These are phyloP conservation scores for Seira sanloemensis DNA, from an alignment of 2,888 invertebrate genomes.

Conservation along the genomic window DNA sequence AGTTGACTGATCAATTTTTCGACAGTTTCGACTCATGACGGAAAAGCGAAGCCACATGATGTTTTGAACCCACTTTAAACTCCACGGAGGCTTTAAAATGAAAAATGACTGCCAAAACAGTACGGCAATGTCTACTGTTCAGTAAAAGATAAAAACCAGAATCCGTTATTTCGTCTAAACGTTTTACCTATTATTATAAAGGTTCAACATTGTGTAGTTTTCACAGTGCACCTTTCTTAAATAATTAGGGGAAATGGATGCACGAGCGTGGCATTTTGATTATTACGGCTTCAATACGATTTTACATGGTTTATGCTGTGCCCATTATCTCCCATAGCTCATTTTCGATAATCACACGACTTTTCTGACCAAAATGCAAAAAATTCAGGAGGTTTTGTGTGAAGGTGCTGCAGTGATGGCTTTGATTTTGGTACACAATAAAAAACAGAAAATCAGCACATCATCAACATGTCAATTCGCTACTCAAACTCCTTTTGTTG, in stretches of 20 bases:
- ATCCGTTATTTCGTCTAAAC: not conserved
- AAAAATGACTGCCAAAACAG: not conserved
- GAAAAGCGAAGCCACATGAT: not conserved
- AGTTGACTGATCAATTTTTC: conserved; percentile 35
- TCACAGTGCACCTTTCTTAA: not conserved
- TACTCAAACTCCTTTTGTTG: no score
- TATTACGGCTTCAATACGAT: conserved; percentile 52
- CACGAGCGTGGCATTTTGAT: not conserved
- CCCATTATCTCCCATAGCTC: conserved; percentile 39
- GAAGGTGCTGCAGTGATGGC: no score
- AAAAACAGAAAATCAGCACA: no score
- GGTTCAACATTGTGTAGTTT: not conserved
- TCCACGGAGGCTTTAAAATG: not conserved
- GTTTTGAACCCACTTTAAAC: no score
- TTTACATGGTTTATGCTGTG: conserved; percentile 47
- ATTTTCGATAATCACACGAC: conserved; percentile 29
- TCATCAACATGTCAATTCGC: no score
- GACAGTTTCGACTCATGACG: not conserved
- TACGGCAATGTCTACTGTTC: not conserved
- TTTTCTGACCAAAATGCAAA: no score
- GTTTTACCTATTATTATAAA: not conserved
- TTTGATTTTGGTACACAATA: no score
- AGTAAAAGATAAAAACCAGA: not conserved
- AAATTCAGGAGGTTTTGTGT: no score
- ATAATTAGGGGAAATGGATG: not conserved